Conservation (phyloP, 2,888 invertebrate genomes). For the Archaeoteleia sp. region DNA sequence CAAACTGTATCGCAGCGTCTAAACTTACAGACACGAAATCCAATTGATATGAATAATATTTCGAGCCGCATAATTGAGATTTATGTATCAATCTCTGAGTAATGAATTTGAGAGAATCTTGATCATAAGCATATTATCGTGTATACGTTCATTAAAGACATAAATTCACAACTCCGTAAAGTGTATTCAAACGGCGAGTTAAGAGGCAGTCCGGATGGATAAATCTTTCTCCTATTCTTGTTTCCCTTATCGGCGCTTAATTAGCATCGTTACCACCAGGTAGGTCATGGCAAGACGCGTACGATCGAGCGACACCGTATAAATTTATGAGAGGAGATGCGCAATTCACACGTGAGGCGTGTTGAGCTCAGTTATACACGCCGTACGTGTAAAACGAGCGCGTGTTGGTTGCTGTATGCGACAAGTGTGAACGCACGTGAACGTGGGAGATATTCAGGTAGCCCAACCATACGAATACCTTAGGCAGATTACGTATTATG, state of each 20-base stretch:
- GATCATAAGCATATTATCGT: neutral
- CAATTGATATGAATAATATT: too few relatives aligned
- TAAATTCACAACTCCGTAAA: slow-evolving; percentile 14
- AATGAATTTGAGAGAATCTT: neutral
- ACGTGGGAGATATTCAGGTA: slow-evolving; percentile 68
- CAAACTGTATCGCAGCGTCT: too few relatives aligned
- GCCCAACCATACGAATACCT: slow-evolving; percentile 65
- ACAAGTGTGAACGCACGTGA: slow-evolving; percentile 49
- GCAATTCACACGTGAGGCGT: slow-evolving; percentile 60
- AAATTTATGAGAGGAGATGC: slow-evolving; percentile 54
- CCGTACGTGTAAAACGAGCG: slow-evolving; percentile 8
- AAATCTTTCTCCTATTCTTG: slow-evolving; percentile 42
- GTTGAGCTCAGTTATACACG: slow-evolving; percentile 48
- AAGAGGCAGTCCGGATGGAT: slow-evolving; percentile 31
- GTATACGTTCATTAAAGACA: neutral
- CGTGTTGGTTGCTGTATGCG: slow-evolving; percentile 1
- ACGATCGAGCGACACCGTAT: slow-evolving; percentile 25
- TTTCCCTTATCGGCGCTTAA: slow-evolving; percentile 52
- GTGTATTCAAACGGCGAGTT: slow-evolving; percentile 30
- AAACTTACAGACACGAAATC: too few relatives aligned
- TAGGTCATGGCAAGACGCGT: slow-evolving; percentile 20
- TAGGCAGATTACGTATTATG: slow-evolving; percentile 71
- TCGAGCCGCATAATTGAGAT: too few relatives aligned
- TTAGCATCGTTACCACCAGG: slow-evolving; percentile 50
- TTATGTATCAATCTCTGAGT: neutral